Evolutionary conservation across 2,888 invertebrate genomes (phyloP).

Genomic region (Hirtodrosophila trivittata): DNA sequence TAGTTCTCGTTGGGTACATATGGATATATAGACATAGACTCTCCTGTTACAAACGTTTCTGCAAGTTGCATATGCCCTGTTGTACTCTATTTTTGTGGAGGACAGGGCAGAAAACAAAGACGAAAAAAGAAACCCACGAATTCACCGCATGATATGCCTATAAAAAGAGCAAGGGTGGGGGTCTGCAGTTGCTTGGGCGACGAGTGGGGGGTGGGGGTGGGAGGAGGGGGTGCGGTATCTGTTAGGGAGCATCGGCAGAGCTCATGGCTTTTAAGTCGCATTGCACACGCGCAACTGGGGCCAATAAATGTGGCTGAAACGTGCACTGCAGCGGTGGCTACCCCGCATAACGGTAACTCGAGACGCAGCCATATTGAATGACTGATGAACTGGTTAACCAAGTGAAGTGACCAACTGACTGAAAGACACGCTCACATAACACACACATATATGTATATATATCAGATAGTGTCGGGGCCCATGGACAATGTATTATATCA

Average conservation of each 20-base stretch:
- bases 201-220: background rate
- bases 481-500: slow-evolving; percentile 6
- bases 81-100: no score
- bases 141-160: slow-evolving; percentile 55
- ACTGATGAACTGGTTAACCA: slow-evolving; percentile 34
- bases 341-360: slow-evolving; percentile 61
- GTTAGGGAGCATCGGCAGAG: slow-evolving; percentile 27
- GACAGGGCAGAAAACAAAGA: no score
- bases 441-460: no score
- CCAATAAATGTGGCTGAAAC: slow-evolving; percentile 51
- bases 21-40: no score
- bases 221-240: slow-evolving; percentile 8
- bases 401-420: slow-evolving; percentile 25
- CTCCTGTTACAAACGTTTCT: no score
- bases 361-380: slow-evolving; percentile 52
- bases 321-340: slow-evolving; percentile 15
- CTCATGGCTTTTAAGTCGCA: slow-evolving; percentile 32
- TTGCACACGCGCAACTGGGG: slow-evolving; percentile 27
- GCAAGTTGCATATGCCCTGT: no score
- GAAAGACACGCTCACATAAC: background rate
- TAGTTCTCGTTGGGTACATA: no score
- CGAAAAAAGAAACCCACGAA: slow-evolving; percentile 50
- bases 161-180: slow-evolving; percentile 15
- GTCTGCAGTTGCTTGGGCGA: background rate
- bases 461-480: slow-evolving; percentile 11